A percentile compares a stretch with the other conserved stretches of the same genome.
phyloP scores from a whole-genome alignment of 2,113 vertebrate genomes.

The Charadrius vociferus region DNA sequence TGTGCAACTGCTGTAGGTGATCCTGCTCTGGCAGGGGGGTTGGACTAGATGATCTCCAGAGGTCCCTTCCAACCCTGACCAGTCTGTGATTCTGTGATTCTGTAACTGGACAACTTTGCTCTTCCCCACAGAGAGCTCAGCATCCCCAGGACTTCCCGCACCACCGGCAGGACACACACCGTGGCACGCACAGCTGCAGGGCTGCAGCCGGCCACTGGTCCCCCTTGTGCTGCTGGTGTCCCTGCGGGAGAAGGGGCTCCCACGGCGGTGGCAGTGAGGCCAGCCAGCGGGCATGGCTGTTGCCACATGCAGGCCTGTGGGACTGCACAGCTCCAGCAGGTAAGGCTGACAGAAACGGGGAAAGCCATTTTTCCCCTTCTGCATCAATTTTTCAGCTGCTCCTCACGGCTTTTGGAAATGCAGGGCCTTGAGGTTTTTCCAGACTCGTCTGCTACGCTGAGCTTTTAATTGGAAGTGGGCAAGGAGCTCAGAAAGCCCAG shows the following conservation, averaged over 20 bases:
- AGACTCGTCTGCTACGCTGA: not conserved
- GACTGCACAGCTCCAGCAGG: not conserved
- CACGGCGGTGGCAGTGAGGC: rapidly evolving
- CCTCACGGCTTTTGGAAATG: not conserved
- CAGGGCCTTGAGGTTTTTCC: not conserved
- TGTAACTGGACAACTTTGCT: not conserved
- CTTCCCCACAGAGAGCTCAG: not conserved
- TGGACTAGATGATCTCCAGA: too few relatives aligned
- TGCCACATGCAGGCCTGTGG: rapidly evolving
- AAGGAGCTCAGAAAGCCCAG: not conserved
- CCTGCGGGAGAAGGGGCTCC: rapidly evolving
- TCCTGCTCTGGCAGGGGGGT: too few relatives aligned
- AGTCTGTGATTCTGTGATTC: too few relatives aligned
- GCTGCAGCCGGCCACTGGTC: not conserved
- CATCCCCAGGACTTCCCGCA: not conserved
- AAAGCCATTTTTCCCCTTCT: not conserved
- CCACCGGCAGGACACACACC: too few relatives aligned
- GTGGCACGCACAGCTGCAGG: rapidly evolving
- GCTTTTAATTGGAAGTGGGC: not conserved
- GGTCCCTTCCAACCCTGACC: too few relatives aligned
- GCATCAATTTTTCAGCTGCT: not conserved
- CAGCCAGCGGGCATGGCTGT: rapidly evolving
- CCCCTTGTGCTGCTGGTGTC: not conserved
- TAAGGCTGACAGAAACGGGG: not conserved
- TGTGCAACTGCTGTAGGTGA: too few relatives aligned